Percentiles rank a stretch among this genome's conserved stretches.
phyloP scores from a whole-genome alignment of 1,140 invertebrate species.

The Fopius arisanus region DNA sequence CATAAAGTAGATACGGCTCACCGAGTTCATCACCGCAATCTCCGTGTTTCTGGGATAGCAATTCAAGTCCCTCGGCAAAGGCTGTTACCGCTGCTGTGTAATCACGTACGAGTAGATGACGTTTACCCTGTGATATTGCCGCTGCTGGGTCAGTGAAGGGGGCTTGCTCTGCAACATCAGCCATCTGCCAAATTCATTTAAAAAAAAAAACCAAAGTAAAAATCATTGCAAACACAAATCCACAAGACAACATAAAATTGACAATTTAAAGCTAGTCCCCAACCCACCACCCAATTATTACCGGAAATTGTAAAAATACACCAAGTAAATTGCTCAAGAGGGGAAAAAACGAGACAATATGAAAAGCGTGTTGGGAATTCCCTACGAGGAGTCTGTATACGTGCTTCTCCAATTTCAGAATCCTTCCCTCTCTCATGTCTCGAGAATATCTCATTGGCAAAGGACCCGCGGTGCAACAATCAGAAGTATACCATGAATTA shows the following conservation, averaged over 20 bases:
- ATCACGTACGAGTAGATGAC: conserved; percentile 83
- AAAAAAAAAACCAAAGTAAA: too few species aligned
- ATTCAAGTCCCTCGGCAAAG: conserved; percentile 78
- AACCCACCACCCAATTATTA: not conserved
- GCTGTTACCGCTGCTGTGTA: conserved; percentile 78
- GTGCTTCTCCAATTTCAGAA: conserved; percentile 14
- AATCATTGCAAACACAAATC: too few species aligned
- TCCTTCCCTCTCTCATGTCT: not conserved
- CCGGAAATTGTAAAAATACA: not conserved
- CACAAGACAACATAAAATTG: not conserved
- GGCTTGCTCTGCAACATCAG: conserved; percentile 62
- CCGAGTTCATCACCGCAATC: conserved; percentile 81
- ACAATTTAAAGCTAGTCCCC: not conserved
- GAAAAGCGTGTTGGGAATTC: conserved; percentile 1
- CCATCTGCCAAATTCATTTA: conserved; percentile 63
- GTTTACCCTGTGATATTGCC: conserved; percentile 75
- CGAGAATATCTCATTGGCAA: conserved; percentile 22
- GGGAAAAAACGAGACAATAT: conserved; percentile 2
- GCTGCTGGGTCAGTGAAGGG: conserved; percentile 65
- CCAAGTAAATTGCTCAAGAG: not conserved
- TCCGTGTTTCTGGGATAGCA: conserved; percentile 76
- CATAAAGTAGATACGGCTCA: conserved; percentile 83
- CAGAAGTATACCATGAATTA: conserved; percentile 25
- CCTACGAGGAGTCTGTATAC: not conserved
- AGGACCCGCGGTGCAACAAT: conserved; percentile 18